phyloP scores from a whole-genome alignment of 2,888 invertebrate genomes.

The Actias luna region DNA sequence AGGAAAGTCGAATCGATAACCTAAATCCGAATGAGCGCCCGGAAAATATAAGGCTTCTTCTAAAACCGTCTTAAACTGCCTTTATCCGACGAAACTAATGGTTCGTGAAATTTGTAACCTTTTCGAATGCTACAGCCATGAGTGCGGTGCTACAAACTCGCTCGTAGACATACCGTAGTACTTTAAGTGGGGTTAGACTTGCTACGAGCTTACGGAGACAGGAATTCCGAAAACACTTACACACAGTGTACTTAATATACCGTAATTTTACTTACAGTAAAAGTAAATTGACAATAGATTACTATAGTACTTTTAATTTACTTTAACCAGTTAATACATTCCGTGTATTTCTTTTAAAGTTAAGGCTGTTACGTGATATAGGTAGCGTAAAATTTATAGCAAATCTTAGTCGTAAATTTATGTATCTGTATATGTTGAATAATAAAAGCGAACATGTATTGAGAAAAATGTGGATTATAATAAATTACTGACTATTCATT shows the following conservation, averaged over 20 bases:
- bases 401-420: no score
- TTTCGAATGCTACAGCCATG: constrained; percentile 45
- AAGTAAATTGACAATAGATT: not conserved
- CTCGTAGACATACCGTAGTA: constrained; percentile 32
- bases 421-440: no score
- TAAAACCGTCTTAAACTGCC: constrained; percentile 43
- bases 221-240: constrained; percentile 1
- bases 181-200: constrained; percentile 18
- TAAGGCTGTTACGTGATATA: no score
- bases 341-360: not conserved
- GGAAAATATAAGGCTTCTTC: constrained; percentile 39
- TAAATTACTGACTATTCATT: no score
- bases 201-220: constrained; percentile 3
- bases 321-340: not conserved
- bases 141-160: constrained; percentile 34
- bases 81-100: constrained; percentile 46
- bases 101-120: constrained; percentile 53
- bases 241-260: not conserved
- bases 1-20: constrained; percentile 15
- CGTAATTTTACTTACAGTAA: not conserved
- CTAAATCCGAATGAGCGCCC: constrained; percentile 31
- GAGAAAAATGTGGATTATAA: no score
- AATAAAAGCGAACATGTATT: no score
- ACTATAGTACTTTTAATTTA: not conserved
- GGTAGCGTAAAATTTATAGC: no score